Conservation (phyloP, 1,140 invertebrate species). For the Eriocheir sinensis region DNA sequence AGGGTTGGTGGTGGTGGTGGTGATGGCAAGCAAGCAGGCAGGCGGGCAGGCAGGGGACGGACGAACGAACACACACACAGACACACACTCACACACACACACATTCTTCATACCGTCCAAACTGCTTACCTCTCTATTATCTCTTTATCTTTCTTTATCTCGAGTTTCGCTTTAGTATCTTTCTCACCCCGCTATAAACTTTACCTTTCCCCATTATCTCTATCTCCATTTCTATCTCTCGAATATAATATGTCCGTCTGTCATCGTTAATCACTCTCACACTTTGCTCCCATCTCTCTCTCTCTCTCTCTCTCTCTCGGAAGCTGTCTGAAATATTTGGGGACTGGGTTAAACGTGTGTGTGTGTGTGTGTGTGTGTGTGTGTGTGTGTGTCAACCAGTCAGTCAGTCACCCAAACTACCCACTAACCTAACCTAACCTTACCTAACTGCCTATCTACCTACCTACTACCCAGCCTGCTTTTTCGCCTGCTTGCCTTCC, state of each 20-base stretch:
- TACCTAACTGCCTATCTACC: neutral
- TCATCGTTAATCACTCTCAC: no score
- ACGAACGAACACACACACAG: neutral
- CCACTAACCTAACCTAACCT: neutral
- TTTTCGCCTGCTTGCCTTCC: neutral
- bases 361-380: neutral
- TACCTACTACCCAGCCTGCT: neutral
- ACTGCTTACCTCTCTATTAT: neutral
- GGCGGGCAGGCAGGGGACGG: no score
- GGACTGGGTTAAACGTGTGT: neutral
- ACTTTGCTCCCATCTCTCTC: neutral
- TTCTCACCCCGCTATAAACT: no score
- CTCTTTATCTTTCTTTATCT: no score
- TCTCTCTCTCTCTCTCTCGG: constrained; percentile 22
- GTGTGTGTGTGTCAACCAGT: neutral
- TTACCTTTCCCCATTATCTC: neutral
- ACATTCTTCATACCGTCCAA: neutral
- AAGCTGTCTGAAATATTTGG: no score
- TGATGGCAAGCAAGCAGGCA: no score
- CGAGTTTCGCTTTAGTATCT: no score
- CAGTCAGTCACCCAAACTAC: no score
- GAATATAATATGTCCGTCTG: no score
- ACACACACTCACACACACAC: neutral
- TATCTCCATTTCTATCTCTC: neutral
- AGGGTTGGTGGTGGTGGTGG: no score